Evolutionary conservation across 2,888 invertebrate genomes (phyloP), one percentile per base, ranked within the genome.

Genomic region (Dilophus febrilis): DNA sequence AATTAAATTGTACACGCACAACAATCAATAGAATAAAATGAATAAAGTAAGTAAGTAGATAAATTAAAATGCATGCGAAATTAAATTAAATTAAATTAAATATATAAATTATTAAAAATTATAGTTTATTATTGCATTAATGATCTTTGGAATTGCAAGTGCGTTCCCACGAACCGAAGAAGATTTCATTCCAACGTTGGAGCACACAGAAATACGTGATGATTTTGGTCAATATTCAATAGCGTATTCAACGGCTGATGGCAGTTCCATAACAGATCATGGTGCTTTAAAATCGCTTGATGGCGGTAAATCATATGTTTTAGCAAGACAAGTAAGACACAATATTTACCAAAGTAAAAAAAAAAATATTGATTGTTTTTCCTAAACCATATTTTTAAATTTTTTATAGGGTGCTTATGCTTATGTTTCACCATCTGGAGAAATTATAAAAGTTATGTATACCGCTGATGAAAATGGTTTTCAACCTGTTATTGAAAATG

Each of bases 211-310:
- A 19, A 28, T 42, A 33, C 40, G 37, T 12, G 46, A 46, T 34
- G 44, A 42, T 4, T n/a, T 16, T 14, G 46, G 46, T 13, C 46
- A 46, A 42, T 46, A 41, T 37, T 31, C 46, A 3, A 35, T 40
- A n/a, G 44, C 40, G 16, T 46, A 40, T 29, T n/a, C 38, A 5
- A 42, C 41, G 2, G 39, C 31, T 7, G 29, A 44, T 26, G 41
- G 44, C 5, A 36, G 37, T 10, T 40, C 46, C 16, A 31, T 37
- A n/a, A 41, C 42, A 22, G 45, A 46, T 33, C 46, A 45, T 33
- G 46, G 46, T 17, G 18, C 44, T 13, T 35, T 45, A 2, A 35
- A 37, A 17, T 30, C 34, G 13, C 40, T 37, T 18, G 34, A 31
- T 3, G 40, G 41, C 16, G 42, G 44, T 40, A 43, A 41, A 4